Conservation (phyloP, 2,797 vertebrate genomes). For the Sebastes baramenuke region DNA sequence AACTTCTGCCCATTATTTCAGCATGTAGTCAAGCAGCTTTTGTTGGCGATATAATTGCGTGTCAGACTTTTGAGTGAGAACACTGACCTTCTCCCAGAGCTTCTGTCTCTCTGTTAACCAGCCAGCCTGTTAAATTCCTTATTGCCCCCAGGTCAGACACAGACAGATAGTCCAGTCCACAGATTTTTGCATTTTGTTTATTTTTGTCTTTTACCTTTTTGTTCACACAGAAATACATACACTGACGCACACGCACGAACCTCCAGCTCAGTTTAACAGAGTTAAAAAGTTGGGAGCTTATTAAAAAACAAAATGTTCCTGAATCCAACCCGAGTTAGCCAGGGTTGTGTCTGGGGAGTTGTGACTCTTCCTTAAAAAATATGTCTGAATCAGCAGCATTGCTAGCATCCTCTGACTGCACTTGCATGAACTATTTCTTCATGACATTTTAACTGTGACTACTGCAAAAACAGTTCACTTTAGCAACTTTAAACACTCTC, state of each 20-base stretch:
- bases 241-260: neutral
- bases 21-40: constrained; percentile 27
- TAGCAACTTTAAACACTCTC: neutral
- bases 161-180: constrained; percentile 1
- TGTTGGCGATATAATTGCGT: constrained; percentile 56
- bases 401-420: neutral
- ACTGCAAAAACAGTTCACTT: neutral
- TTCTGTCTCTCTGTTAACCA: constrained; percentile 34
- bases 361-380: neutral
- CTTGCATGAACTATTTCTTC: neutral
- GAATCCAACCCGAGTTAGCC: neutral
- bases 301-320: neutral
- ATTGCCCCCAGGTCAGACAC: constrained; percentile 27
- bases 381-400: neutral
- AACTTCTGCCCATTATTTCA: constrained; percentile 53
- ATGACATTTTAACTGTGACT: neutral
- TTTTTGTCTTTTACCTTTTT: constrained; percentile 21
- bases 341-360: neutral
- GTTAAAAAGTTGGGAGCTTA: neutral
- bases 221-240: neutral
- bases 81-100: constrained; percentile 63
- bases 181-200: constrained; percentile 17
- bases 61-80: constrained; percentile 62
- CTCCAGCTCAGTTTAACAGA: neutral
- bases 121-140: constrained; percentile 41